Conservation (phyloP, 2,888 invertebrate genomes). For the Euclidia mi region DNA sequence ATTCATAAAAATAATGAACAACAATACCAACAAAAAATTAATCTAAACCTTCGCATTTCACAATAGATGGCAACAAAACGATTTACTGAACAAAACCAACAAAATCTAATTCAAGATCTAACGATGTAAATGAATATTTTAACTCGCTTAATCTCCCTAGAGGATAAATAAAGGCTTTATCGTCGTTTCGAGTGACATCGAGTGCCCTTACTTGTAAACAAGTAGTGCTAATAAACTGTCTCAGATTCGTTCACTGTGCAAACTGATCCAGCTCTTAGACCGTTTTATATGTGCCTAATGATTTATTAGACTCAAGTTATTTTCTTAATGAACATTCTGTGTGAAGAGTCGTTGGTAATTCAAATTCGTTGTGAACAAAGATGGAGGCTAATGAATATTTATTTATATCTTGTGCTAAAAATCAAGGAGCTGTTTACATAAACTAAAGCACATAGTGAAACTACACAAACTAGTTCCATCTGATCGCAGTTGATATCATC, state of each 20-base stretch:
- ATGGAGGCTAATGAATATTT: too few relatives aligned
- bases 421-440: too few relatives aligned
- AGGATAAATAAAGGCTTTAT: conserved; percentile 52
- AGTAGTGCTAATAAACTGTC: conserved; percentile 46
- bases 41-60: conserved; percentile 2
- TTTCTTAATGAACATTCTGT: conserved; percentile 13
- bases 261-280: conserved; percentile 36
- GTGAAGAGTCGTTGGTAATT: conserved; percentile 1
- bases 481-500: too few relatives aligned
- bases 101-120: conserved; percentile 27
- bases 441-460: too few relatives aligned
- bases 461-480: too few relatives aligned
- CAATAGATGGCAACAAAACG: conserved; percentile 9
- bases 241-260: conserved; percentile 37
- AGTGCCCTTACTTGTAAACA: conserved; percentile 48
- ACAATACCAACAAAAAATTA: background rate
- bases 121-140: conserved; percentile 51
- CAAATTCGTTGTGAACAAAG: too few relatives aligned
- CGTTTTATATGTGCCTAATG: conserved; percentile 7
- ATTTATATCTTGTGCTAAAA: too few relatives aligned
- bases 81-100: conserved; percentile 4
- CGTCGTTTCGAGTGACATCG: conserved; percentile 45
- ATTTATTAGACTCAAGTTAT: conserved; percentile 11
- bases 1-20: too few relatives aligned
- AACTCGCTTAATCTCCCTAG: conserved; percentile 45